Evolutionary conservation across 2,888 invertebrate species (phyloP).

Genomic region (Malachius bipustulatus): DNA sequence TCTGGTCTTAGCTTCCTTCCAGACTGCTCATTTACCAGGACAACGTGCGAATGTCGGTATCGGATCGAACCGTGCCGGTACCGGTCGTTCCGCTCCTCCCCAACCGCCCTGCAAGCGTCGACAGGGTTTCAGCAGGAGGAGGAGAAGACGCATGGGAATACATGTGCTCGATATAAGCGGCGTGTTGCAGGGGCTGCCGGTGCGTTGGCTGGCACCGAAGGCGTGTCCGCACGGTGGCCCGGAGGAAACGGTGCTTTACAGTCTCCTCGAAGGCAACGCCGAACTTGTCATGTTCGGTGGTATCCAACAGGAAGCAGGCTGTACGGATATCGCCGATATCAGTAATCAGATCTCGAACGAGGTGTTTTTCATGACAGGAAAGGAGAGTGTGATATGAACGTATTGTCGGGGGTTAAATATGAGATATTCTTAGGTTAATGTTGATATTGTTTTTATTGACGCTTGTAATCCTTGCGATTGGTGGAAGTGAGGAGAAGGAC

Average conservation of each 20-base stretch:
- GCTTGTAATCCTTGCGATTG: too few species aligned
- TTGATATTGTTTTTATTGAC: too few species aligned
- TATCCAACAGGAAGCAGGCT: constrained; percentile 65
- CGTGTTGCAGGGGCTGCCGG: constrained; percentile 53
- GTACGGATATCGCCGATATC: constrained; percentile 39
- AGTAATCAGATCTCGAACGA: constrained; percentile 66
- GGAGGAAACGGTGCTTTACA: constrained; percentile 82
- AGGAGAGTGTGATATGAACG: constrained; percentile 52
- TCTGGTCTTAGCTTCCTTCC: too few species aligned
- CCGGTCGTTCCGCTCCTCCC: too few species aligned
- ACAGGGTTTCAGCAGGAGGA: too few species aligned
- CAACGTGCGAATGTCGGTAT: too few species aligned
- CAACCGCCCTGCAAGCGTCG: too few species aligned
- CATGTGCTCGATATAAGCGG: constrained; percentile 77
- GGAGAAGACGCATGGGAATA: constrained; percentile 62
- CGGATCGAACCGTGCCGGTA: too few species aligned
- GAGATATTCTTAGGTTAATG: constrained; percentile 9
- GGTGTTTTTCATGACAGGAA: constrained; percentile 62
- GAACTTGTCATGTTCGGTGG: constrained; percentile 96
- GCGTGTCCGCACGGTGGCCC: constrained; percentile 48
- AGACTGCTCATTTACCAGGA: too few species aligned
- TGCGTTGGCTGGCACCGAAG: constrained; percentile 58
- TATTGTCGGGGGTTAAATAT: too few species aligned
- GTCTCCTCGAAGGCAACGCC: constrained; percentile 77
- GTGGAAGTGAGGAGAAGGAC: too few species aligned